phyloP scores from a whole-genome alignment of 2,888 invertebrate species.

The Carcina quercana region DNA sequence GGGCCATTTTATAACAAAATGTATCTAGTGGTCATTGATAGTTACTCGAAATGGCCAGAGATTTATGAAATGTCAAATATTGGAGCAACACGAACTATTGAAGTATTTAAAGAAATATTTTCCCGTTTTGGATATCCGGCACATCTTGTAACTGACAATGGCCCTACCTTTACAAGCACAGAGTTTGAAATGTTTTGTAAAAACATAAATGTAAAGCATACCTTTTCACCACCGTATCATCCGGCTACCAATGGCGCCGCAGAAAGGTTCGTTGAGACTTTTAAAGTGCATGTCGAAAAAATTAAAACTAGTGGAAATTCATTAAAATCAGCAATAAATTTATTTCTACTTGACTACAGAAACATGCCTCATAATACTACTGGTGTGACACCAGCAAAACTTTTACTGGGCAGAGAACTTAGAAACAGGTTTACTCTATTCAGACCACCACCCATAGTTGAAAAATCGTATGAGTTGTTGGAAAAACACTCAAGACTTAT shows the following conservation, averaged over 20 bases:
- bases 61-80: constrained; percentile 12
- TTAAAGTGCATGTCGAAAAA: constrained; percentile 12
- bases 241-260: constrained; percentile 16
- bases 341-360: constrained; percentile 14
- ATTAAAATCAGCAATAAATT: constrained; percentile 6
- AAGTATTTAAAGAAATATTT: constrained; percentile 15
- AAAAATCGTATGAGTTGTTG: constrained; percentile 1
- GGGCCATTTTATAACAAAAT: constrained; percentile 17
- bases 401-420: constrained; percentile 12
- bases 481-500: no score
- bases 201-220: constrained; percentile 9
- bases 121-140: constrained; percentile 12
- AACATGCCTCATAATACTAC: constrained; percentile 9
- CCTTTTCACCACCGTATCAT: constrained; percentile 13
- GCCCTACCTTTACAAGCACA: constrained; percentile 12
- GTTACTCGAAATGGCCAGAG: constrained; percentile 9
- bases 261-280: constrained; percentile 15
- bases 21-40: constrained; percentile 11
- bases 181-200: constrained; percentile 16
- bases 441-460: constrained; percentile 8
- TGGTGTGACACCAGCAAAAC: constrained; percentile 9
- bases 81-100: not conserved
- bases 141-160: constrained; percentile 19
- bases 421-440: constrained; percentile 10
- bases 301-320: constrained; percentile 8